These are phyloP conservation scores for Orthosia cruda DNA, from an alignment of 2,888 invertebrate genomes.

Conservation along the genomic window DNA sequence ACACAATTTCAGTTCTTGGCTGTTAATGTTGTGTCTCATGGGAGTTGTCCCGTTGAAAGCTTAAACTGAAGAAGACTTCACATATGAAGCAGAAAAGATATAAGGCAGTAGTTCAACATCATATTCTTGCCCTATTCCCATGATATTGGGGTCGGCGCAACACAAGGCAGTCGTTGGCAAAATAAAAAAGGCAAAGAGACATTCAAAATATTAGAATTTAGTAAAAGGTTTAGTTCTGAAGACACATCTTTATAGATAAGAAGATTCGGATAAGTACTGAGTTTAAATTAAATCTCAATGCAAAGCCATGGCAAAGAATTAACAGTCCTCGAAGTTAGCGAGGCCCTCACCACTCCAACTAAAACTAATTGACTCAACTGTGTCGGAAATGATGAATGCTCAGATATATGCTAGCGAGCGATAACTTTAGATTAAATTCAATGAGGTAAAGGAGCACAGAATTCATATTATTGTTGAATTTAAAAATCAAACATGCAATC, in stretches of 20 bases:
- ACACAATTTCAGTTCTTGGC: not conserved
- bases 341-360: not conserved
- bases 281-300: not conserved
- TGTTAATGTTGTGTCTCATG: not conserved
- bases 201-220: not conserved
- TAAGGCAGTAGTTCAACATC: not conserved
- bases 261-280: not conserved
- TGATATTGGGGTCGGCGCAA: no score
- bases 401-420: no score
- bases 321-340: not conserved
- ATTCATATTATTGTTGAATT: no score
- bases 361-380: constrained; percentile 3
- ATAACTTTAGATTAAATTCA: not conserved
- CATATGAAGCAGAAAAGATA: not conserved
- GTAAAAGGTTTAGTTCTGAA: not conserved
- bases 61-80: not conserved
- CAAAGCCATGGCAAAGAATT: not conserved
- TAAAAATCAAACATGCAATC: not conserved
- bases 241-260: no score
- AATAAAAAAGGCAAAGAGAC: not conserved
- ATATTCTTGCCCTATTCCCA: no score
- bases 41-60: no score
- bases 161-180: not conserved
- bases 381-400: not conserved
- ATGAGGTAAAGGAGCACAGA: no score